Percentiles rank a stretch among this genome's conserved stretches.
Conservation (phyloP, 2,113 vertebrate species). For the Polypterus senegalus region DNA sequence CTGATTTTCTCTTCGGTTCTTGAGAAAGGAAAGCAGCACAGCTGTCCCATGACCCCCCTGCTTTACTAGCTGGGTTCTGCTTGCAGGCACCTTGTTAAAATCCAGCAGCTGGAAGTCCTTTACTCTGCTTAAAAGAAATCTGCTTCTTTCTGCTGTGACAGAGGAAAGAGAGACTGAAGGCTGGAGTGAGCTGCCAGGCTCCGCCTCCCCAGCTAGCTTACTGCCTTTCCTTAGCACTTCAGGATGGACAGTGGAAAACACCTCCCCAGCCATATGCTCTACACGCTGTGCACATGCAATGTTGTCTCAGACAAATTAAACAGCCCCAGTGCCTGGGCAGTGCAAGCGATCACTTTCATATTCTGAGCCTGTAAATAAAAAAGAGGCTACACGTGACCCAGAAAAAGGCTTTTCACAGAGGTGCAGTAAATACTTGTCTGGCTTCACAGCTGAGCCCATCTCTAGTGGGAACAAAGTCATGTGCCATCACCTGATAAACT, state of each 20-base stretch:
- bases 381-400: no score
- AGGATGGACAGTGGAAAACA: slow-evolving; percentile 25
- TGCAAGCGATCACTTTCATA: background rate
- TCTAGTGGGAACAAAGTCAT: no score
- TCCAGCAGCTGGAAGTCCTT: slow-evolving; percentile 3
- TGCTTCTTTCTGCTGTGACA: slow-evolving; percentile 14
- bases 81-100: slow-evolving; percentile 5
- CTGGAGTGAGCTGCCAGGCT: slow-evolving; percentile 33
- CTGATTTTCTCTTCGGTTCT: slow-evolving; percentile 80
- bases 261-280: background rate
- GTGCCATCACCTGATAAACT: no score
- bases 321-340: background rate
- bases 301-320: background rate
- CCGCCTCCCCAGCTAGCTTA: slow-evolving; percentile 48
- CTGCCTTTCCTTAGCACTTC: slow-evolving; percentile 38
- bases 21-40: slow-evolving; percentile 90
- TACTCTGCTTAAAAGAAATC: slow-evolving; percentile 13
- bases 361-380: background rate
- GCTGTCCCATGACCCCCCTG: slow-evolving; percentile 75
- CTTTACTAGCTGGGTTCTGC: no score
- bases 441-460: no score
- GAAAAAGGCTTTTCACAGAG: no score
- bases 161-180: slow-evolving; percentile 19
- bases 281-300: background rate
- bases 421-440: no score